Evolutionary conservation across 2,888 invertebrate species (phyloP).

Genomic region (Dasysyrphus tricinctus): DNA sequence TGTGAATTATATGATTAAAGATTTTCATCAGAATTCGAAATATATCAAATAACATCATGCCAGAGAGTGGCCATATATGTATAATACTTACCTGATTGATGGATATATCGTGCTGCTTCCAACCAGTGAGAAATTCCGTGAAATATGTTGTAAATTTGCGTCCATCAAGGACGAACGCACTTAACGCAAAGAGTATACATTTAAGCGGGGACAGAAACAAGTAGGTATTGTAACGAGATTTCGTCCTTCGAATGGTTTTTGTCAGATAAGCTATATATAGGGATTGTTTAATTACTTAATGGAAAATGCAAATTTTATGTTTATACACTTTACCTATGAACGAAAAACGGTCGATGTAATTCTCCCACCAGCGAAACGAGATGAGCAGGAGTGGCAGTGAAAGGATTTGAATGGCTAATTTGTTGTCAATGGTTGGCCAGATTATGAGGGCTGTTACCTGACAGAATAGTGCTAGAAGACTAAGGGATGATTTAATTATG

Average conservation of each 20-base stretch:
- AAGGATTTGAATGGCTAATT: conserved; percentile 85
- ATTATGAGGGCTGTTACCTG: conserved; percentile 88
- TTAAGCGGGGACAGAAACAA: conserved; percentile 90
- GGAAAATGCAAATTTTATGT: conserved; percentile 31
- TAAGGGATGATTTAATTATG: conserved; percentile 76
- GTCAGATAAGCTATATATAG: conserved; percentile 79
- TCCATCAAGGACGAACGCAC: conserved; percentile 85
- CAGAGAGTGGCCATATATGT: background rate
- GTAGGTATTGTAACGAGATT: conserved; percentile 89
- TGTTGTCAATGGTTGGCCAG: conserved; percentile 87
- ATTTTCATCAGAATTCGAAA: conserved; percentile 15
- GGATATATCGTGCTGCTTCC: conserved; percentile 84
- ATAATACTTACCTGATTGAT: conserved; percentile 85
- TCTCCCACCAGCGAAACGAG: conserved; percentile 94
- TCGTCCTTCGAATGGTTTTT: conserved; percentile 85
- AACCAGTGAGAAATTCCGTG: conserved; percentile 83
- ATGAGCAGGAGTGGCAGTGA: conserved; percentile 87
- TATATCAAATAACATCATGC: conserved; percentile 36
- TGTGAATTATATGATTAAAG: conserved; percentile 8
- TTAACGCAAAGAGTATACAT: conserved; percentile 88
- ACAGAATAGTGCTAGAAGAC: conserved; percentile 85
- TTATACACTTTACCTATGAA: conserved; percentile 78
- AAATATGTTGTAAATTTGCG: conserved; percentile 82
- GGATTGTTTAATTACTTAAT: conserved; percentile 28
- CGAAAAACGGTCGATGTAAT: conserved; percentile 86